phyloP scores from a whole-genome alignment of 2,797 vertebrate species.

The Arrhamphus sclerolepis region DNA sequence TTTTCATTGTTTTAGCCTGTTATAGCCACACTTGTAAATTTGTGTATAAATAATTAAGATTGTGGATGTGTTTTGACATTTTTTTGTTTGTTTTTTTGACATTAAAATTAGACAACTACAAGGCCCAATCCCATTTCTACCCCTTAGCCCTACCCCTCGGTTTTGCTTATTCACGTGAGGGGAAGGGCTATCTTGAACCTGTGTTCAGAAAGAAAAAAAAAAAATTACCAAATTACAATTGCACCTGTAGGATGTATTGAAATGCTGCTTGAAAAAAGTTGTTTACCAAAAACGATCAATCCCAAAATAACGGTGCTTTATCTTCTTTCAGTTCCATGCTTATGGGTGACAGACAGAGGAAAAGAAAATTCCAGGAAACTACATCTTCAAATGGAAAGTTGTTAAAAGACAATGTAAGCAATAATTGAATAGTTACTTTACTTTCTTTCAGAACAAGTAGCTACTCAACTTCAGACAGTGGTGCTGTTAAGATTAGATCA shows the following conservation, averaged over 20 bases:
- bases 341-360: conserved; percentile 90
- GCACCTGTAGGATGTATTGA: too few relatives aligned
- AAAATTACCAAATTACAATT: background rate
- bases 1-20: background rate
- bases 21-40: background rate
- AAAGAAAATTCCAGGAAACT: conserved; percentile 92
- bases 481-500: too few relatives aligned
- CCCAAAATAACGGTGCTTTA: background rate
- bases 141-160: too few relatives aligned
- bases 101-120: too few relatives aligned
- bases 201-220: background rate
- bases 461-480: background rate
- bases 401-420: conserved; percentile 92
- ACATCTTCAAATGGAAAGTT: conserved; percentile 88
- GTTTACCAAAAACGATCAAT: background rate
- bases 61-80: background rate
- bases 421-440: conserved; percentile 1
- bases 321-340: conserved; percentile 83
- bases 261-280: too few relatives aligned
- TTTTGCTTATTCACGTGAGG: too few relatives aligned
- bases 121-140: too few relatives aligned
- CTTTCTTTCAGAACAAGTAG: background rate
- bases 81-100: too few relatives aligned
- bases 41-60: background rate
- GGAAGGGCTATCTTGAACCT: too few relatives aligned